phyloP scores from a whole-genome alignment of 2,113 vertebrate genomes.

The Lynx canadensis region DNA sequence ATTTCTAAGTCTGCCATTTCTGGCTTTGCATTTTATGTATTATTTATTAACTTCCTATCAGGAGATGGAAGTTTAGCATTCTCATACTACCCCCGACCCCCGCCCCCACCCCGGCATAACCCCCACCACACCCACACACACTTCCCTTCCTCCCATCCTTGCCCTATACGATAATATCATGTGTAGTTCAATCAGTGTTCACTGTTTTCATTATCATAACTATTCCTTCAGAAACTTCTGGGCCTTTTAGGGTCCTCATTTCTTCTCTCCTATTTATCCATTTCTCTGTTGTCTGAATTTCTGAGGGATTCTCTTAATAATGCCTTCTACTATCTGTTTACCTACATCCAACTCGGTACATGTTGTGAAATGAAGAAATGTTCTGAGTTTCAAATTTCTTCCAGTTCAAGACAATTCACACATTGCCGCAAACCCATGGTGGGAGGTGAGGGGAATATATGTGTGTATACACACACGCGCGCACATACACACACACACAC shows the following conservation, averaged over 20 bases:
- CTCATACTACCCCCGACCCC: not conserved
- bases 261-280: not conserved
- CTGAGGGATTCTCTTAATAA: not conserved
- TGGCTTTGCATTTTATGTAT: not conserved
- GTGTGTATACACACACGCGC: not conserved
- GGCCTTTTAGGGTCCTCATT: not conserved
- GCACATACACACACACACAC: not conserved
- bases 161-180: not conserved
- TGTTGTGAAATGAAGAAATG: conserved; percentile 13
- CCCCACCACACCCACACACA: not conserved
- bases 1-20: conserved; percentile 9
- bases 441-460: not conserved
- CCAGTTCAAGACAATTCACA: not conserved
- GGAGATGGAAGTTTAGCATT: not conserved
- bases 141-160: not conserved
- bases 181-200: not conserved
- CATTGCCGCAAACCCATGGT: not conserved
- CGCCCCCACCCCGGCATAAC: not conserved
- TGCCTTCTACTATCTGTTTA: not conserved
- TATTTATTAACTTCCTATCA: not conserved
- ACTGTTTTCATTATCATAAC: not conserved
- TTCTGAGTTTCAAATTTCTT: conserved; percentile 21
- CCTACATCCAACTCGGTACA: not conserved
- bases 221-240: not conserved
- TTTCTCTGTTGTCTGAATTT: conserved; percentile 5